Evolutionary conservation across 2,797 vertebrate genomes (phyloP), one percentile per base, ranked within the genome.

Genomic region (Alauda arvensis): DNA sequence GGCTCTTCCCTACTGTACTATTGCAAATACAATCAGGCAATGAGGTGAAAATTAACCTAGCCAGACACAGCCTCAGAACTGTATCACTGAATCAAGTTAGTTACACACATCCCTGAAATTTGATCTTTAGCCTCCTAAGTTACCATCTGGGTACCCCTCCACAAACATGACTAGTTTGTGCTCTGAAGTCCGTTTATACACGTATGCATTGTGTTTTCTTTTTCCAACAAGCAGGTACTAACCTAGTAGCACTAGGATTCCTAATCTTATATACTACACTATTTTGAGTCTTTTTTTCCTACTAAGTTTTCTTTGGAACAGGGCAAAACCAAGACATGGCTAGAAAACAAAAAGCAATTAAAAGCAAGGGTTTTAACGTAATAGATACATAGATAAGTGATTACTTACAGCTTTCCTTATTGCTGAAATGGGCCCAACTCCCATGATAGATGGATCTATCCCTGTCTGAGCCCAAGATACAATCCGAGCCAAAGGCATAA

Each of bases 401-500:
- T 75, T 60, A 97, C 99, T 98, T 96, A 99, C 99, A 85, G 99
- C 99, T 96, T 98, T 97, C 94, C 93, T 98, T 92, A 99, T 98
- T 40, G 99, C 98, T 68, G 98, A 97, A 89, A 99, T 97, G 15
- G 99, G 99, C 57, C 98, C 99, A 29, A 96, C 97, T 74, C 99
- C 99, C 99, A 99, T 99, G 69, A 99, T 66, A 13, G 98, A 98
- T 18, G 99, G 99, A 51, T 99, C 98, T 60, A 99, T 92, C 33
- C 99, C 99, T 17, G 87, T 98, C 93, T 99, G 98, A 92, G 99
- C 97, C 97, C 98, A 99, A 23, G 98, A 98, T 9, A 97, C 94
- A 10, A 99, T 97, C 42, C 63, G 96, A 75, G 98, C 99, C 97
- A 99, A 95, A 65, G 99, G 98, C 78, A 77, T 96, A n/a, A 99